A percentile compares a stretch with the other conserved stretches of the same genome.
phyloP scores from a whole-genome alignment of 2,888 invertebrate genomes.

The Parnassius smintheus region DNA sequence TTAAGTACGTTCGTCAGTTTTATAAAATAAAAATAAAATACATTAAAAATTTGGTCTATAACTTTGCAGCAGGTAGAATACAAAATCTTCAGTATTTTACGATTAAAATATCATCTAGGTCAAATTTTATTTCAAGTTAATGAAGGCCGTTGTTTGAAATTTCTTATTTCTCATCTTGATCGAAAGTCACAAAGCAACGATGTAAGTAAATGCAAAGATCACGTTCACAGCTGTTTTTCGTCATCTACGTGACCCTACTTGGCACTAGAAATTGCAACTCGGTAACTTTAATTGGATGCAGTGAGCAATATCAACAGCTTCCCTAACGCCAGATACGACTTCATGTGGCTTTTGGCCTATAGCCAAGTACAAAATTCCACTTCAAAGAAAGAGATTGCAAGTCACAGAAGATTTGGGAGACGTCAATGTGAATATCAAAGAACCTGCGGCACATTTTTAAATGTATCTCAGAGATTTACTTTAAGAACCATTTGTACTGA shows the following conservation, averaged over 20 bases:
- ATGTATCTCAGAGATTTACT: conserved; percentile 24
- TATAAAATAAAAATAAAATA: too few species aligned
- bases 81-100: too few species aligned
- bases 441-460: conserved; percentile 18
- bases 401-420: conserved; percentile 22
- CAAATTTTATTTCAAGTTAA: not conserved
- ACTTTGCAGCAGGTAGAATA: too few species aligned
- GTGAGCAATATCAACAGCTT: conserved; percentile 28
- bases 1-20: too few species aligned
- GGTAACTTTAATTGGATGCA: conserved; percentile 27
- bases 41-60: too few species aligned
- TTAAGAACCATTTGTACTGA: conserved; percentile 12
- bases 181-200: too few species aligned
- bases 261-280: conserved; percentile 26
- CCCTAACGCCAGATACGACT: conserved; percentile 26
- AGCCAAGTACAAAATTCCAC: conserved; percentile 26
- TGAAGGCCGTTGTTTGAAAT: not conserved
- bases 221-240: conserved; percentile 21
- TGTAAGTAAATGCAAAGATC: conserved; percentile 6
- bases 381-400: conserved; percentile 26
- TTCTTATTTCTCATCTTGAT: not conserved
- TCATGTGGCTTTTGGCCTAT: conserved; percentile 24
- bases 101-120: not conserved
- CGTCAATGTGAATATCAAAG: conserved; percentile 28
- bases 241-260: conserved; percentile 18